These are phyloP conservation scores for Drosophila watanabei DNA, from an alignment of 1,140 invertebrate species.

Conservation along the genomic window DNA sequence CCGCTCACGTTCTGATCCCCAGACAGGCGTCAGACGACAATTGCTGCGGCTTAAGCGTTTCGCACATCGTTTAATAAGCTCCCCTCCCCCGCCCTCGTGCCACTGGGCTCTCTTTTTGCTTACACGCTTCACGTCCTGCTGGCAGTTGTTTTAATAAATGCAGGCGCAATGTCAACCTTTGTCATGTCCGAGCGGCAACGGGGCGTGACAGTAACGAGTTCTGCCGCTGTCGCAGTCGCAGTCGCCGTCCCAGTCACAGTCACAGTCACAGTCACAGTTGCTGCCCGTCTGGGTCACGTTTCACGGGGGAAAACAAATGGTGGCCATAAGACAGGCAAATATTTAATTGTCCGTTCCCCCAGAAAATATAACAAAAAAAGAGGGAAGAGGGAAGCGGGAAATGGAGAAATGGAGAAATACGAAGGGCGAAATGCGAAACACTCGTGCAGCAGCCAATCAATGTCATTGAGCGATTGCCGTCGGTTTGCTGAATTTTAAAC, in stretches of 20 bases:
- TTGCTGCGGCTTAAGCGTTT: constrained; percentile 5
- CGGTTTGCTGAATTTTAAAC: constrained; percentile 19
- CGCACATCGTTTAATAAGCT: constrained; percentile 27
- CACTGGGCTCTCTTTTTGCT: constrained; percentile 25
- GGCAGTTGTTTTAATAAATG: constrained; percentile 79
- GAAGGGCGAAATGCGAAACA: constrained; percentile 23
- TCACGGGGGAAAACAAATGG: constrained; percentile 46
- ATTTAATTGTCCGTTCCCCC: constrained; percentile 61
- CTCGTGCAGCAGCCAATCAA: constrained; percentile 66
- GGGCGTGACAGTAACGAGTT: constrained; percentile 79
- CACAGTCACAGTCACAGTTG: constrained; percentile 12
- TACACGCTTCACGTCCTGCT: constrained; percentile 56
- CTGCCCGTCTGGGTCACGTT: constrained; percentile 17
- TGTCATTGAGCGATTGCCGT: constrained; percentile 53
- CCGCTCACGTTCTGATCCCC: neutral
- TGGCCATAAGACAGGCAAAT: constrained; percentile 50
- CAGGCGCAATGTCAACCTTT: constrained; percentile 77
- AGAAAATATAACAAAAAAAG: neutral
- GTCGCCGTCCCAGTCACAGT: neutral
- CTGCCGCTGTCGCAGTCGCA: constrained; percentile 37
- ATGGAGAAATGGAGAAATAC: neutral
- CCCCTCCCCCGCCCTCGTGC: neutral
- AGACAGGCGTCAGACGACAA: constrained; percentile 5
- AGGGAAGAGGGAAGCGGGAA: neutral
- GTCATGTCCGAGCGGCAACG: constrained; percentile 72